A percentile compares a stretch with the other conserved stretches of the same genome.
Conservation (phyloP, 2,888 invertebrate species). For the Drosophila algonquin region DNA sequence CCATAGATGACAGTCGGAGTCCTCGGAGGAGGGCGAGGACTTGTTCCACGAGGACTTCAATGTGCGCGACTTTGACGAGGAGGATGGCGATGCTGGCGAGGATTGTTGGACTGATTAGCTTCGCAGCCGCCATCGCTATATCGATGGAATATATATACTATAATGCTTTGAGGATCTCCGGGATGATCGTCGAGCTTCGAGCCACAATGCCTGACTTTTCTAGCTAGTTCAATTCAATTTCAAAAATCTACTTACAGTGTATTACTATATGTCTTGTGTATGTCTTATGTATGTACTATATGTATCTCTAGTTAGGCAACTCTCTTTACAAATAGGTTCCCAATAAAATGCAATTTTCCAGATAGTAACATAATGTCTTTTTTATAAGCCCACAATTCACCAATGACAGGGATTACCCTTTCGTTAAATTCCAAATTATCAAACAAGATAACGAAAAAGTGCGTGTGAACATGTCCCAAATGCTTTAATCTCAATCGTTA, state of each 20-base stretch:
- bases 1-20: slow-evolving; percentile 84
- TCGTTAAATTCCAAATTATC: too few relatives aligned
- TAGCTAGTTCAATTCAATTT: slow-evolving; percentile 46
- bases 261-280: not conserved
- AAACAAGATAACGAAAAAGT: too few relatives aligned
- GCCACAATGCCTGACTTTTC: slow-evolving; percentile 42
- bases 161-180: slow-evolving; percentile 25
- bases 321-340: slow-evolving; percentile 32
- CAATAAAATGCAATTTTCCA: slow-evolving; percentile 34
- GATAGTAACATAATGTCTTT: not conserved
- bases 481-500: too few relatives aligned
- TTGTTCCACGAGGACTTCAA: slow-evolving; percentile 83
- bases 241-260: slow-evolving; percentile 29
- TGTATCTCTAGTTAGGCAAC: slow-evolving; percentile 33
- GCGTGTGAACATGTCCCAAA: too few relatives aligned
- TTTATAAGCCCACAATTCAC: too few relatives aligned
- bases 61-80: slow-evolving; percentile 78
- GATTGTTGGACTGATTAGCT: slow-evolving; percentile 80
- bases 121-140: slow-evolving; percentile 6
- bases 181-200: slow-evolving; percentile 18
- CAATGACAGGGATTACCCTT: too few relatives aligned
- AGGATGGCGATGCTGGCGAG: slow-evolving; percentile 67
- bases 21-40: slow-evolving; percentile 83
- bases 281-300: slow-evolving; percentile 19
- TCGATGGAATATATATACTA: slow-evolving; percentile 8